Percentiles rank a stretch among this genome's conserved stretches.
Conservation (phyloP, 2,113 vertebrate genomes). For the Crotophaga sulcirostris region DNA sequence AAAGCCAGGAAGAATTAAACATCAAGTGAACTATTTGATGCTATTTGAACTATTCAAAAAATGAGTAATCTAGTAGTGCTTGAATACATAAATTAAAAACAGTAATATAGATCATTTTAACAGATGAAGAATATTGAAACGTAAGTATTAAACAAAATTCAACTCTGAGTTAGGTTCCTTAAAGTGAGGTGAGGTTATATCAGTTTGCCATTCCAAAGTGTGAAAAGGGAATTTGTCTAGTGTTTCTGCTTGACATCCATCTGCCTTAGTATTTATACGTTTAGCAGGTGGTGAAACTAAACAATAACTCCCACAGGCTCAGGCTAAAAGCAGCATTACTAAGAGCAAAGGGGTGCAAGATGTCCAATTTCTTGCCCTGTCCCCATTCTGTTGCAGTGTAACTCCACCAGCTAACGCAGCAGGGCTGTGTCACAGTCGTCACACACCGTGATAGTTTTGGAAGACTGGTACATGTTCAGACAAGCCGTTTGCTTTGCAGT, state of each 20-base stretch:
- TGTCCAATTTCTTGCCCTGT: rapidly evolving
- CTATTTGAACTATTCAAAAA: not conserved
- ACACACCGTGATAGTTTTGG: not conserved
- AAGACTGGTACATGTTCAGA: not conserved
- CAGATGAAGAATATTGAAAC: not conserved
- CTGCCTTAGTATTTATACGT: not conserved
- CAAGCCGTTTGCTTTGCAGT: not conserved
- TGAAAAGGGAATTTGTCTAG: not conserved
- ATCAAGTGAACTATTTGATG: not conserved
- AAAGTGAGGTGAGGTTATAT: not conserved
- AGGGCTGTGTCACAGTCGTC: not conserved
- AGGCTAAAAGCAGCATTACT: not conserved
- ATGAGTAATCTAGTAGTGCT: not conserved
- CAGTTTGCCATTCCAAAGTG: not conserved
- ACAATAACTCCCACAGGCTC: not conserved
- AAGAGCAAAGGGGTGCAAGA: not conserved
- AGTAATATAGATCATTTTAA: not conserved
- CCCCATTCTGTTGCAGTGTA: not conserved
- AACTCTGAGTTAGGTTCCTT: not conserved
- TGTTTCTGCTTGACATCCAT: not conserved
- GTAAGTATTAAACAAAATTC: not conserved
- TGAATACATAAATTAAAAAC: not conserved
- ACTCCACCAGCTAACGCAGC: not conserved
- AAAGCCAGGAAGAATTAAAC: not conserved
- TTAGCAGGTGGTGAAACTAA: not conserved